Base-by-base conservation (phyloP, 1,140 invertebrate genomes). In the Nasonia giraulti region DNA sequence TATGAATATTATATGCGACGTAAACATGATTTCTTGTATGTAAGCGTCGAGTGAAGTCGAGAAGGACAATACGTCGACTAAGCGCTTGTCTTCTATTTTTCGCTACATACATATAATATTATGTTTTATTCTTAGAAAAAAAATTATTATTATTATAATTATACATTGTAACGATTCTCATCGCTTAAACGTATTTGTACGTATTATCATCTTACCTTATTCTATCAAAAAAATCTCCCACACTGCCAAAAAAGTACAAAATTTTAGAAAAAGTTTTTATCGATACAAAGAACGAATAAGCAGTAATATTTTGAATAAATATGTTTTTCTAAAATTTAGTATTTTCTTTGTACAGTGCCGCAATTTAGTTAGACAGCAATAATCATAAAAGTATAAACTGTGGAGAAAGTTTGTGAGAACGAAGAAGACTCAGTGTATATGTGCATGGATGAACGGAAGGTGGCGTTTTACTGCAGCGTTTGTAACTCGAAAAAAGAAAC, bases 131-230 rank as follows among this genome's bases (percentile, higher is more conserved):
- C 7, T 79, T 79, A 73, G 20, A 79, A 55, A 20, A 20, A 78
- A 71, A 84, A 84, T 40, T 11, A 27, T 83, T 77, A 77, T 50
- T 17, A 77, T 77, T 83, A 82, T 76, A 33, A 82, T 82, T 20
- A 50, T 82, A 74, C 55, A 37, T 55, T 75, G 47, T 74, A 82
- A 80, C 37, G 55, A 82, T 78, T 62, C 47, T 14, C 68, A 83
- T 66, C 37, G 62, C 82, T 83, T 83, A 83, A 31, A 82, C 14
- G 71, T 77, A 31, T 62, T 84, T 73, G 76, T 79, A 84, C 62
- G 82, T 84, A 77, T 79, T 74, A 73, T 79, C n/a, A 37, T 83
- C 47, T 27, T 33, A 33, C 17, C 33, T 37, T 20, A 27, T 27
- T 40, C 23, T 83, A 68, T 31, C 12, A 33, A 69, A 68, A 68